Conservation (phyloP, 2,113 vertebrate genomes). For the Megaleporinus macrocephalus region DNA sequence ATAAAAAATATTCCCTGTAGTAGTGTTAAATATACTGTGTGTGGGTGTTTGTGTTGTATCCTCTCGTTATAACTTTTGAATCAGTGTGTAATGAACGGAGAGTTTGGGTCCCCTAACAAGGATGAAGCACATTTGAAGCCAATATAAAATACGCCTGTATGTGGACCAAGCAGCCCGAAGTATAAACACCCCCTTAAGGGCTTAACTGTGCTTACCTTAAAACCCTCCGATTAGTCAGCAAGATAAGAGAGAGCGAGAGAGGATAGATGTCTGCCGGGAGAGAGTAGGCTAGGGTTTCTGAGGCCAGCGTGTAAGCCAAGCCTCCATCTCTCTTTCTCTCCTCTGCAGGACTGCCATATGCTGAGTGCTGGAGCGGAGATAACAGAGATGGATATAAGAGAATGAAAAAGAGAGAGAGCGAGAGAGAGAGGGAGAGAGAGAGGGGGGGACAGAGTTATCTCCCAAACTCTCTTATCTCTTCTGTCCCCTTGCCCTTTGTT, state of each 20-base stretch:
- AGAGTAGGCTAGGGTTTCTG: slow-evolving; percentile 23
- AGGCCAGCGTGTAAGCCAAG: slow-evolving; percentile 43
- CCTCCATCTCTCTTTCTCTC: slow-evolving; percentile 33
- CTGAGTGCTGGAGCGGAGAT: slow-evolving; percentile 33
- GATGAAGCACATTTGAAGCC: too few relatives aligned
- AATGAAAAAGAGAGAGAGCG: slow-evolving; percentile 34
- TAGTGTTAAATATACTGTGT: too few relatives aligned
- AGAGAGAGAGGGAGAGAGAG: slow-evolving; percentile 7
- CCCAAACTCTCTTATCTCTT: slow-evolving; percentile 44
- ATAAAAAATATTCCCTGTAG: too few relatives aligned
- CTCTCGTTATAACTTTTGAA: too few relatives aligned
- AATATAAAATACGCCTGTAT: too few relatives aligned
- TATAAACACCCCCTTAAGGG: not conserved
- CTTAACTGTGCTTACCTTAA: not conserved
- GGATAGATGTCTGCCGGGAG: slow-evolving; percentile 18
- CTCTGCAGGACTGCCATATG: slow-evolving; percentile 47
- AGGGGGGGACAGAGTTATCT: slow-evolving; percentile 37
- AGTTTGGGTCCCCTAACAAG: too few relatives aligned
- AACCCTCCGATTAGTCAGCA: slow-evolving; percentile 6
- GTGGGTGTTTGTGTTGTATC: too few relatives aligned
- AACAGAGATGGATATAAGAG: slow-evolving; percentile 46
- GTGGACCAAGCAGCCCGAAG: too few relatives aligned
- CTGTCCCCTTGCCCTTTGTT: slow-evolving; percentile 57
- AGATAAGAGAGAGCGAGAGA: slow-evolving; percentile 33
- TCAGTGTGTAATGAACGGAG: too few relatives aligned